A percentile compares a stretch with the other conserved stretches of the same genome.
These are phyloP conservation scores for Campaea margaritaria DNA, from an alignment of 2,888 invertebrate species.

Conservation along the genomic window DNA sequence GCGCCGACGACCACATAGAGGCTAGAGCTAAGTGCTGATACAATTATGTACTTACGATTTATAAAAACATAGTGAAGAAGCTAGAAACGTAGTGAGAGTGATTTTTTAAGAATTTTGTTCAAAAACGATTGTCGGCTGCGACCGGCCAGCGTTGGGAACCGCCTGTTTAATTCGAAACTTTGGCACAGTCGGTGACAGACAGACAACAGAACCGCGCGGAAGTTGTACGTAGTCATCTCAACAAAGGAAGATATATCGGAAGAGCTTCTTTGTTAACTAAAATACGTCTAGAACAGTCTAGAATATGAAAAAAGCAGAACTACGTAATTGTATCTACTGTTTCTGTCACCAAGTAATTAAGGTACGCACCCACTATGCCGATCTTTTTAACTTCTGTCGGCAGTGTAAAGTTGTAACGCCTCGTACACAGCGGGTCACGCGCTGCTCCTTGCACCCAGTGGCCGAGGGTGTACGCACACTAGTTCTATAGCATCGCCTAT, in stretches of 20 bases:
- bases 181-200: conserved; percentile 70
- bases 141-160: conserved; percentile 37
- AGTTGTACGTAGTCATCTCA: not conserved
- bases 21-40: conserved; percentile 28
- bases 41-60: conserved; percentile 3
- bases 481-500: not conserved
- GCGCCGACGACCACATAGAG: conserved; percentile 1
- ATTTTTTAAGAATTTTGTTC: conserved; percentile 6
- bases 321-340: conserved; percentile 16
- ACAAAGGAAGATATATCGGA: conserved; percentile 5
- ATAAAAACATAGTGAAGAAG: conserved; percentile 29
- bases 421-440: not conserved
- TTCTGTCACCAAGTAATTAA: conserved; percentile 24
- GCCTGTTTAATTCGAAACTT: conserved; percentile 51
- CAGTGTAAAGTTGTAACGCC: conserved; percentile 1
- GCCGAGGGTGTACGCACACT: conserved; percentile 7
- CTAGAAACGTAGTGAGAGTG: conserved; percentile 13
- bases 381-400: not conserved
- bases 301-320: no score
- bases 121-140: conserved; percentile 10
- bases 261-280: not conserved
- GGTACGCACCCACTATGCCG: conserved; percentile 9
- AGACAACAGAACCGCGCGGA: conserved; percentile 34
- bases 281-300: not conserved
- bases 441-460: no score